A percentile compares a stretch with the other conserved stretches of the same genome.
Evolutionary conservation across 2,113 vertebrate genomes (phyloP).

Genomic region (Menidia beryllina): DNA sequence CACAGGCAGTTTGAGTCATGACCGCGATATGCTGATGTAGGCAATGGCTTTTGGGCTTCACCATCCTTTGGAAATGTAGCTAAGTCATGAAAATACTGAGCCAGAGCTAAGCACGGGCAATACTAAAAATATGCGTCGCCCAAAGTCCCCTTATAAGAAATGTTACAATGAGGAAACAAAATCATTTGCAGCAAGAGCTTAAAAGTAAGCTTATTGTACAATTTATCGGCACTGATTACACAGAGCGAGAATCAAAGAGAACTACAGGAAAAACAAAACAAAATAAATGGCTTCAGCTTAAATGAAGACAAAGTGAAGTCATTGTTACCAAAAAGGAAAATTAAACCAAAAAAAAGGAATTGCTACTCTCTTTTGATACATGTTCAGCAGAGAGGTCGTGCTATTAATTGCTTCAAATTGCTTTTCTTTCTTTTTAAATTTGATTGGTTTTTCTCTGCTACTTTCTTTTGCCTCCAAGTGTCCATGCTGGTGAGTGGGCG

Average conservation of each 20-base stretch:
- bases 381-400: constrained; percentile 68
- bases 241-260: constrained; percentile 68
- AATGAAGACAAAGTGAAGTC: constrained; percentile 74
- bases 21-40: constrained; percentile 64
- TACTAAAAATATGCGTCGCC: constrained; percentile 30
- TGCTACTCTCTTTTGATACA: constrained; percentile 69
- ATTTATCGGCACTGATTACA: constrained; percentile 67
- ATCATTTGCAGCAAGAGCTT: constrained; percentile 51
- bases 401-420: constrained; percentile 84
- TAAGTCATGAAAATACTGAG: constrained; percentile 57
- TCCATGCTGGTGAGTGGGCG: constrained; percentile 63
- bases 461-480: constrained; percentile 58
- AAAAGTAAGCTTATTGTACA: constrained; percentile 64
- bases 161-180: constrained; percentile 35
- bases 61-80: constrained; percentile 67
- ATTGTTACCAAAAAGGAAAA: constrained; percentile 57
- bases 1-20: constrained; percentile 41
- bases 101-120: constrained; percentile 25
- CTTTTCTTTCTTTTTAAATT: constrained; percentile 48
- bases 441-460: constrained; percentile 57
- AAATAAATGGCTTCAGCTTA: constrained; percentile 56
- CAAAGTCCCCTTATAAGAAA: constrained; percentile 29
- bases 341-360: constrained; percentile 64
- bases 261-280: constrained; percentile 49
- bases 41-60: constrained; percentile 25